phyloP scores from a whole-genome alignment of 2,888 invertebrate species.

The Drosophila anomelani region DNA sequence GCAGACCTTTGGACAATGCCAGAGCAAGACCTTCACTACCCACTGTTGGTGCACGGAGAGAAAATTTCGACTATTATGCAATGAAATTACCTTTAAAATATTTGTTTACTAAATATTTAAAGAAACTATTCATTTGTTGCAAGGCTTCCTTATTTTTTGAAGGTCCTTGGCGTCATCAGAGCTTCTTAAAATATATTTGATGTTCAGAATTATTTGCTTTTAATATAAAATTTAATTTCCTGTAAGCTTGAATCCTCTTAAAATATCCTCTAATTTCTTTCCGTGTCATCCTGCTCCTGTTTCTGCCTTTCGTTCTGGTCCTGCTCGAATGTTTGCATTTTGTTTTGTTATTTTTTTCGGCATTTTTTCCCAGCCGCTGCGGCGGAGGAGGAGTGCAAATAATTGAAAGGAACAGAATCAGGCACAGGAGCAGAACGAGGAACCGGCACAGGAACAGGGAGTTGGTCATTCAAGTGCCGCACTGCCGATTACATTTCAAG shows the following conservation, averaged over 20 bases:
- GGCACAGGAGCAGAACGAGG: slow-evolving; percentile 1
- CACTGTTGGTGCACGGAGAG: slow-evolving; percentile 20
- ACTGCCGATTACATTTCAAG: slow-evolving; percentile 79
- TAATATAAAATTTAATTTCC: not conserved
- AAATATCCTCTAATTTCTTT: not conserved
- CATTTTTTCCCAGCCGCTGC: slow-evolving; percentile 60
- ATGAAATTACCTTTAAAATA: too few relatives aligned
- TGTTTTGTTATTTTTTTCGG: slow-evolving; percentile 76
- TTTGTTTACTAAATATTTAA: too few relatives aligned
- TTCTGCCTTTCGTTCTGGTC: slow-evolving; percentile 25
- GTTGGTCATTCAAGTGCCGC: slow-evolving; percentile 79
- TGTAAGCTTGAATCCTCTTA: too few relatives aligned
- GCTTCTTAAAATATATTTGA: not conserved
- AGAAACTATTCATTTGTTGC: too few relatives aligned
- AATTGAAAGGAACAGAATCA: slow-evolving; percentile 70
- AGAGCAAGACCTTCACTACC: slow-evolving; percentile 55
- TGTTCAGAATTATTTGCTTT: not conserved
- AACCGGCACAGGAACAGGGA: slow-evolving; percentile 38
- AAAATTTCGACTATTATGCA: not conserved
- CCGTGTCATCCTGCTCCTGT: slow-evolving; percentile 46
- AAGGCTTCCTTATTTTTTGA: too few relatives aligned
- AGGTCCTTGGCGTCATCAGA: too few relatives aligned
- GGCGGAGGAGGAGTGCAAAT: slow-evolving; percentile 63
- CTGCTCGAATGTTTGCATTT: slow-evolving; percentile 72
- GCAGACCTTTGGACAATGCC: slow-evolving; percentile 50